Conservation (phyloP, 1,140 invertebrate species). For the Drosophila subpulchrella region DNA sequence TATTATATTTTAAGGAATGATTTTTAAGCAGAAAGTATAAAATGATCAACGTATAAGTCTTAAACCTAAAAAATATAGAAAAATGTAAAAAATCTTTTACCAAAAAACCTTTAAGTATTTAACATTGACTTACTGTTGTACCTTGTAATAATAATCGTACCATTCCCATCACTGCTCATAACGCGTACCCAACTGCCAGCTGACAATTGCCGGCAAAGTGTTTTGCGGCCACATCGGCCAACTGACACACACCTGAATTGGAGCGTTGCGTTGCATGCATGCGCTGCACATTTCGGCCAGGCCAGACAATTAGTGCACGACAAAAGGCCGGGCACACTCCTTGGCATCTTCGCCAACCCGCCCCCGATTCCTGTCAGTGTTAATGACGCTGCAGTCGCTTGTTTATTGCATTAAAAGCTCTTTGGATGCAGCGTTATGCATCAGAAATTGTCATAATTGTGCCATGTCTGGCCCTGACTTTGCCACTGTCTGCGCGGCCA, state of each 20-base stretch:
- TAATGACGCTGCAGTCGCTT: constrained; percentile 65
- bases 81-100: not conserved
- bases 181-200: constrained; percentile 23
- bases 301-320: constrained; percentile 76
- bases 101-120: not conserved
- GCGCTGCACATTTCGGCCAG: constrained; percentile 75
- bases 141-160: too few relatives aligned
- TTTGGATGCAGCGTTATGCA: constrained; percentile 72
- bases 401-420: constrained; percentile 81
- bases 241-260: constrained; percentile 80
- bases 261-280: constrained; percentile 68
- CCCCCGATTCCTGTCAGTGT: constrained; percentile 54
- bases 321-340: constrained; percentile 53
- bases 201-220: constrained; percentile 80
- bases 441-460: constrained; percentile 83
- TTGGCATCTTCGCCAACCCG: constrained; percentile 1
- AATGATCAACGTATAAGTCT: too few relatives aligned
- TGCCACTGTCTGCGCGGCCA: constrained; percentile 20
- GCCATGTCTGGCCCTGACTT: constrained; percentile 74
- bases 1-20: too few relatives aligned
- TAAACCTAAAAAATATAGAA: too few relatives aligned
- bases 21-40: too few relatives aligned
- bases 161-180: constrained; percentile 4
- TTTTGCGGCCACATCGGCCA: constrained; percentile 75
- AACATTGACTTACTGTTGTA: not conserved